Percentiles rank a stretch among this genome's conserved stretches.
Evolutionary conservation across 1,140 invertebrate species (phyloP).

Genomic region (Rhyzopertha dominica): DNA sequence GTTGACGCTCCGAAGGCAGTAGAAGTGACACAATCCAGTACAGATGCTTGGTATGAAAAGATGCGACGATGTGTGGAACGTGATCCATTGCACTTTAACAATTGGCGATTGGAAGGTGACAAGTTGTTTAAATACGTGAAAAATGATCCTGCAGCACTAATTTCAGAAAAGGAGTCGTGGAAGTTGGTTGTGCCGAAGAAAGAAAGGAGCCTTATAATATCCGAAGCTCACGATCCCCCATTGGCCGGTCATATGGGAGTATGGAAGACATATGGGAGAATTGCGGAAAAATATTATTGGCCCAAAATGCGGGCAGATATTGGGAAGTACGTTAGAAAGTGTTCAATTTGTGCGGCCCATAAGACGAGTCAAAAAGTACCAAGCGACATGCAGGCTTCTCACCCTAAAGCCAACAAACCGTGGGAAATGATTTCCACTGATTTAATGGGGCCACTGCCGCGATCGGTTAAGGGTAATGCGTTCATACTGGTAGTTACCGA

Average conservation of each 20-base stretch:
- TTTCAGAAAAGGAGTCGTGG: no score
- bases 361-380: neutral
- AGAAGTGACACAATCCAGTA: no score
- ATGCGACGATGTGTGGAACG: constrained; percentile 25
- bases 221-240: constrained; percentile 22
- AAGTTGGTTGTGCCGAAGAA: no score
- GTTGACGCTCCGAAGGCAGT: no score
- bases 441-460: constrained; percentile 13
- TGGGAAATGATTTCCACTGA: constrained; percentile 14
- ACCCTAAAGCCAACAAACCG: constrained; percentile 1
- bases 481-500: constrained; percentile 13
- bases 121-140: no score
- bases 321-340: neutral
- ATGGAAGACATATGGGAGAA: constrained; percentile 21
- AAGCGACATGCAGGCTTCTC: neutral
- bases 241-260: constrained; percentile 27
- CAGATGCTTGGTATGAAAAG: no score
- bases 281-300: constrained; percentile 12
- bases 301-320: constrained; percentile 4
- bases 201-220: no score
- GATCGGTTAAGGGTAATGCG: constrained; percentile 4
- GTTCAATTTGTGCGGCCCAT: neutral
- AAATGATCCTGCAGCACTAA: no score
- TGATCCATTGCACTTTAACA: constrained; percentile 20
- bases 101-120: constrained; percentile 16